Evolutionary conservation across 1,140 invertebrate species (phyloP).

Genomic region (Procambarus virginalis): DNA sequence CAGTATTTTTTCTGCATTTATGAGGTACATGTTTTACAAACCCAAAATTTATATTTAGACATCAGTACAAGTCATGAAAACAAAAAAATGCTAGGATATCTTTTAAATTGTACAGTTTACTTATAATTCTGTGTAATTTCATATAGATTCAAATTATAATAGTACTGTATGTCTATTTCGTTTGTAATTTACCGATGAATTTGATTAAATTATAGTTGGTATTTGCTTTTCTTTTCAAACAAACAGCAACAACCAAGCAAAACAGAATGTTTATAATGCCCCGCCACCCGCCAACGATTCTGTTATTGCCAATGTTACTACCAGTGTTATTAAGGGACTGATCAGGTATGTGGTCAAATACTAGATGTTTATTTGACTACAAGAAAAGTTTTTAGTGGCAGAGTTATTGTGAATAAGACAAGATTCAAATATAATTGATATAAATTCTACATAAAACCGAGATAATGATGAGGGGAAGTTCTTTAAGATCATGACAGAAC

Average conservation of each 20-base stretch:
- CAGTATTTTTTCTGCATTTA: conserved; percentile 13
- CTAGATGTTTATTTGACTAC: no score
- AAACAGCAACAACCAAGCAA: not conserved
- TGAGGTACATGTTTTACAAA: conserved; percentile 5
- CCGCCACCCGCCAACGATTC: conserved; percentile 16
- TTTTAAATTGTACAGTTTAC: not conserved
- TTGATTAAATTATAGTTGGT: not conserved
- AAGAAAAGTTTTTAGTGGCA: no score
- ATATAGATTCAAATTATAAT: no score
- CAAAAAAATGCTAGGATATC: not conserved
- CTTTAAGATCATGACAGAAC: no score
- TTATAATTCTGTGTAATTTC: not conserved
- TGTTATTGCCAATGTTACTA: conserved; percentile 25
- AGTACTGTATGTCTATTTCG: no score
- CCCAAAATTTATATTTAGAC: not conserved
- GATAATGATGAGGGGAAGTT: no score
- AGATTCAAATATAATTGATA: no score
- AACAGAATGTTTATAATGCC: conserved; percentile 12
- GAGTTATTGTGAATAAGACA: no score
- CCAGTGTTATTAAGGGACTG: conserved; percentile 26
- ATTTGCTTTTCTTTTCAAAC: not conserved
- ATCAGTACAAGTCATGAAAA: not conserved
- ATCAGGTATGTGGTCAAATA: conserved; percentile 7
- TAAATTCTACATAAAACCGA: no score
- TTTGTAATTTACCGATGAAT: no score